Conservation (phyloP, 1,140 invertebrate species). For the Eupristina koningsbergeri region DNA sequence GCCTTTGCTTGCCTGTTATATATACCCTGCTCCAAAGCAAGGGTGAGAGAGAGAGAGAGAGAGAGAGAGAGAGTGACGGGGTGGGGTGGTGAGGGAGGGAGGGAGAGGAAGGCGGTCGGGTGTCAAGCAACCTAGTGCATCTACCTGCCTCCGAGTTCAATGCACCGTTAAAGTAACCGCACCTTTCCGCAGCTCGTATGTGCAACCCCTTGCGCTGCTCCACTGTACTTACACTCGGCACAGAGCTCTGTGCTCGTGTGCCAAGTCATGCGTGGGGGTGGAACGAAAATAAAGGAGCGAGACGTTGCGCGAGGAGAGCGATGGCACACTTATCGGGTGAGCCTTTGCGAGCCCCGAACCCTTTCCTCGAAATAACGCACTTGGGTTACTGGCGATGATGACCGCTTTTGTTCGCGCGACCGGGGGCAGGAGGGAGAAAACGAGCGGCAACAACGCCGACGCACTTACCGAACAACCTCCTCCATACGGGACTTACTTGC, state of each 20-base stretch:
- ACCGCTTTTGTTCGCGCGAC: too few species aligned
- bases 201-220: not conserved
- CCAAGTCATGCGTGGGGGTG: not conserved
- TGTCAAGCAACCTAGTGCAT: not conserved
- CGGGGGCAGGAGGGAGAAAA: not conserved
- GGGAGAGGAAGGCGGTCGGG: not conserved
- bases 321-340: not conserved
- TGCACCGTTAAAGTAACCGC: constrained; percentile 61
- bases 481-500: not conserved
- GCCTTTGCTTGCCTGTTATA: not conserved
- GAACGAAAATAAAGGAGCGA: not conserved
- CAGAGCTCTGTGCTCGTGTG: not conserved
- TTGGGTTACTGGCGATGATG: too few species aligned
- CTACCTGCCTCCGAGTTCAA: constrained; percentile 61
- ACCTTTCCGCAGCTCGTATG: constrained; percentile 51
- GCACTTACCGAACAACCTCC: not conserved
- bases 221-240: not conserved
- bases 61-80: not conserved
- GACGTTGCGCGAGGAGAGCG: not conserved
- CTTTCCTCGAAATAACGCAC: too few species aligned
- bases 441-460: not conserved
- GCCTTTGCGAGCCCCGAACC: too few species aligned
- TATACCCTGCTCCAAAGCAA: too few species aligned
- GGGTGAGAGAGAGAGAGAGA: not conserved
- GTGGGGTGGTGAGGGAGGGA: constrained; percentile 4